phyloP scores from a whole-genome alignment of 2,797 vertebrate genomes.

The Steatocranus sp. region DNA sequence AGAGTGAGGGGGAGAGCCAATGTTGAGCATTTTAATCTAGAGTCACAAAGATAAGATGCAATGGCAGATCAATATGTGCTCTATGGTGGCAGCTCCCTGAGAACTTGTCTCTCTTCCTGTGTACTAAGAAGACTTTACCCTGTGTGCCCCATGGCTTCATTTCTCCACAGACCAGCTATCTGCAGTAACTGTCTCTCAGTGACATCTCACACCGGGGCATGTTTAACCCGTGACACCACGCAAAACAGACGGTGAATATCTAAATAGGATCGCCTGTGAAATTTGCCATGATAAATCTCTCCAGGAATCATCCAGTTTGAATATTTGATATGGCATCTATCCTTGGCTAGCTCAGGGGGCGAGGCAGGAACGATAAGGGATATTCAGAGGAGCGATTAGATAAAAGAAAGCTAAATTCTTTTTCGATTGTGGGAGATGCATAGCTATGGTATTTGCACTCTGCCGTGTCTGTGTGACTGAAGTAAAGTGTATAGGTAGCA shows the following conservation, averaged over 20 bases:
- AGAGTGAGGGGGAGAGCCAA: constrained; percentile 45
- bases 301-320: constrained; percentile 66
- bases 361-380: constrained; percentile 62
- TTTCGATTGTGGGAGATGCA: constrained; percentile 55
- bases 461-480: constrained; percentile 56
- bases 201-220: constrained; percentile 62
- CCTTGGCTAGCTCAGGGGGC: constrained; percentile 54
- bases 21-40: constrained; percentile 76
- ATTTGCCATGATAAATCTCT: constrained; percentile 69
- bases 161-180: constrained; percentile 61
- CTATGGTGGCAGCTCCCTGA: constrained; percentile 67
- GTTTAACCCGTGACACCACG: constrained; percentile 56
- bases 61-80: constrained; percentile 75
- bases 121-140: constrained; percentile 63
- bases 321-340: constrained; percentile 67
- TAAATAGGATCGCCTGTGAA: constrained; percentile 73
- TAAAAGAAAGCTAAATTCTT: constrained; percentile 66
- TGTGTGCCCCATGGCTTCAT: constrained; percentile 64
- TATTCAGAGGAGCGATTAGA: constrained; percentile 70
- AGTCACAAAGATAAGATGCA: constrained; percentile 78
- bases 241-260: constrained; percentile 66
- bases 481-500: constrained; percentile 50
- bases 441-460: constrained; percentile 59
- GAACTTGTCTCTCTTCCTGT: constrained; percentile 65
- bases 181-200: constrained; percentile 56